phyloP scores from a whole-genome alignment of 2,113 vertebrate genomes.

The Mesitornis unicolor region DNA sequence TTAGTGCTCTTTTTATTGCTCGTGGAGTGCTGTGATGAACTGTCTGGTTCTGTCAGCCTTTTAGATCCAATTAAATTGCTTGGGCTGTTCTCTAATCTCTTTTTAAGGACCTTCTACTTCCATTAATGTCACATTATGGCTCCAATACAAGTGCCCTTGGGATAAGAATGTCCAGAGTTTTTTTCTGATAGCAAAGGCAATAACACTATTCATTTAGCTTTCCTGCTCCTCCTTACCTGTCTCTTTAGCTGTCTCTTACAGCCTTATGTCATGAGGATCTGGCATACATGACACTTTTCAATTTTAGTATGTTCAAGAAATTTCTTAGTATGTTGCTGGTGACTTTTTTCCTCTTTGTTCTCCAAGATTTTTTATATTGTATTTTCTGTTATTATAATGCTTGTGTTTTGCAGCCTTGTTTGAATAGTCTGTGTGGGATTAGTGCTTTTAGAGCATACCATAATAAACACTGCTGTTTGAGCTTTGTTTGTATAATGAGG shows the following conservation, averaged over 20 bases:
- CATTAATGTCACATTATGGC: background rate
- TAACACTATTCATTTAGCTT: background rate
- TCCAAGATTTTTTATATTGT: background rate
- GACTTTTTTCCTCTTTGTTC: background rate
- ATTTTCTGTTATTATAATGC: background rate
- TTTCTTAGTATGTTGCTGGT: background rate
- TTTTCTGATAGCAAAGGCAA: background rate
- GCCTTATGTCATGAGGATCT: background rate
- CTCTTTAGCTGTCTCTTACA: background rate
- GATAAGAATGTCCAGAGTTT: background rate
- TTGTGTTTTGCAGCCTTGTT: background rate
- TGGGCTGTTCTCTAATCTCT: background rate
- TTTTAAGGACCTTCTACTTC: background rate
- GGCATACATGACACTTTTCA: background rate
- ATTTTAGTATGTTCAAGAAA: background rate
- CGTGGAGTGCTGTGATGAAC: background rate
- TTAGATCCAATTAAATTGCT: constrained; percentile 3
- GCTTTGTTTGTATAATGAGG: background rate
- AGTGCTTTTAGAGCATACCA: background rate
- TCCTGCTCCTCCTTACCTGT: background rate
- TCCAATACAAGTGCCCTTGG: background rate
- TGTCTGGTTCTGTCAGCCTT: background rate
- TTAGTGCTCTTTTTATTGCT: background rate
- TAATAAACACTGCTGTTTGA: background rate
- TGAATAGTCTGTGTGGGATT: background rate